Conservation (phyloP, 1,140 invertebrate genomes). For the Hesperophylax magnus region DNA sequence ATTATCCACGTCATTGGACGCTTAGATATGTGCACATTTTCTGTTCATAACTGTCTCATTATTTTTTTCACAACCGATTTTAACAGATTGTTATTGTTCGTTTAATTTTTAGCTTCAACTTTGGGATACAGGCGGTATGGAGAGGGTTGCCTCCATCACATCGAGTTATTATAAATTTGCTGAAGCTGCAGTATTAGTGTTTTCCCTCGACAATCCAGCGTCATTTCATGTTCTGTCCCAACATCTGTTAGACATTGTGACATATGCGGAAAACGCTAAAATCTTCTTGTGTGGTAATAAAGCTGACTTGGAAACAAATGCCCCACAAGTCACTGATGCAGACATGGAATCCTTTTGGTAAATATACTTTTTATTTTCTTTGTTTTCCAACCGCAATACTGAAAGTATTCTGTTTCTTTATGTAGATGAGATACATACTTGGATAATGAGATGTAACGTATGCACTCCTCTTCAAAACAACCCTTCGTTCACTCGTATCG, state of each 20-base stretch:
- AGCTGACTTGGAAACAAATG: conserved; percentile 81
- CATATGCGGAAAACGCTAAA: conserved; percentile 93
- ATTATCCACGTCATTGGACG: too few relatives aligned
- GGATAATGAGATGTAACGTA: too few relatives aligned
- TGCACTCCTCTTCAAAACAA: too few relatives aligned
- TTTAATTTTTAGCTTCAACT: conserved; percentile 81
- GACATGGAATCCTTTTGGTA: conserved; percentile 94
- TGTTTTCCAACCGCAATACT: too few relatives aligned
- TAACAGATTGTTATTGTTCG: too few relatives aligned
- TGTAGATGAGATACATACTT: too few relatives aligned
- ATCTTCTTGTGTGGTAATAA: conserved; percentile 95
- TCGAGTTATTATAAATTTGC: conserved; percentile 96
- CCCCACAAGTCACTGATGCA: conserved; percentile 85
- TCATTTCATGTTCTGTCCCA: conserved; percentile 94
- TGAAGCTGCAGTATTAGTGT: conserved; percentile 91
- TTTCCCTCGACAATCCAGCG: conserved; percentile 90
- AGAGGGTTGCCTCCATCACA: conserved; percentile 93
- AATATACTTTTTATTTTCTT: conserved; percentile 10
- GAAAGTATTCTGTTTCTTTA: too few relatives aligned
- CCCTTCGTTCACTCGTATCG: too few relatives aligned
- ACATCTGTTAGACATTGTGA: conserved; percentile 91
- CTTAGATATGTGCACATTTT: too few relatives aligned
- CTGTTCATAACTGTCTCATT: too few relatives aligned
- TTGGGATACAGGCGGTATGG: conserved; percentile 96
- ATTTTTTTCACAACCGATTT: too few relatives aligned